Conservation (phyloP, 1,140 invertebrate genomes). For the Hestina assimilis region DNA sequence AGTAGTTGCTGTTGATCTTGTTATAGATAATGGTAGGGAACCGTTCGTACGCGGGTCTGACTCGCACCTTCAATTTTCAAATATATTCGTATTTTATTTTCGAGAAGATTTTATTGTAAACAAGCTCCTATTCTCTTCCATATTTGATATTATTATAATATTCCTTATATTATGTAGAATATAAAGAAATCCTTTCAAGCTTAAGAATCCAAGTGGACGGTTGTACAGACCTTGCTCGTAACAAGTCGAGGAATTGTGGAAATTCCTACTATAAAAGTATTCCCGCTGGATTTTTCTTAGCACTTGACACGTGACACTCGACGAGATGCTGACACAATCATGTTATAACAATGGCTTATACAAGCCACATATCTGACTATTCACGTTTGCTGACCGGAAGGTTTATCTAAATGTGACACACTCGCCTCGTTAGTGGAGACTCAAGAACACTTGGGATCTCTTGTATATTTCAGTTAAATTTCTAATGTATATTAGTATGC, state of each 20-base stretch:
- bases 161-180: background rate
- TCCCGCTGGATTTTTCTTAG: conserved; percentile 6
- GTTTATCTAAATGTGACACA: conserved; percentile 43
- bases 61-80: too few species aligned
- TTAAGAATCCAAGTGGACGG: conserved; percentile 2
- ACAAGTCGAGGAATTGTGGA: background rate
- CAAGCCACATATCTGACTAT: conserved; percentile 33
- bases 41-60: too few species aligned
- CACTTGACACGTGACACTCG: conserved; percentile 25
- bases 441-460: conserved; percentile 5
- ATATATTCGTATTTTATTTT: too few species aligned
- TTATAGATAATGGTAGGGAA: too few species aligned
- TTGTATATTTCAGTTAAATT: conserved; percentile 2
- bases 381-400: conserved; percentile 34
- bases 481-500: conserved; percentile 5
- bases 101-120: too few species aligned
- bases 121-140: too few species aligned
- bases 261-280: conserved; percentile 10
- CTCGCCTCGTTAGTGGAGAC: conserved; percentile 45
- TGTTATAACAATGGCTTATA: conserved; percentile 28
- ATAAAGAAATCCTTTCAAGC: background rate
- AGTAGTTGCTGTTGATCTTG: too few species aligned
- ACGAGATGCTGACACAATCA: conserved; percentile 31
- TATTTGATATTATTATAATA: background rate
- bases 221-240: background rate